A percentile compares a stretch with the other conserved stretches of the same genome.
phyloP scores from a whole-genome alignment of 2,888 invertebrate genomes.

The Leptopilina syphax region DNA sequence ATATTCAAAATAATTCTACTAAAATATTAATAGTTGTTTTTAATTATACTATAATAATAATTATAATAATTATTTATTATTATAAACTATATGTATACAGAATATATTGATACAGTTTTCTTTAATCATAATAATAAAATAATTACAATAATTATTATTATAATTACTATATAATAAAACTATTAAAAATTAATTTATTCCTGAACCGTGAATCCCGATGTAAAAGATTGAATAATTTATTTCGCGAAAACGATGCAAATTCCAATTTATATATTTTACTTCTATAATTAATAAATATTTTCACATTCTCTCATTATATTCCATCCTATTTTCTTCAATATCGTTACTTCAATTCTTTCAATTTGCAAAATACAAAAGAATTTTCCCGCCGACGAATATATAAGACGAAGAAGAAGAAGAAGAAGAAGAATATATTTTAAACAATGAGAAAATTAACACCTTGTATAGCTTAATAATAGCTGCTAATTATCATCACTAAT shows the following conservation, averaged over 20 bases:
- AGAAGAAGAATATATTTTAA: constrained; percentile 2
- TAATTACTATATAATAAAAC: too few species aligned
- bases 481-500: constrained; percentile 17
- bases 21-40: too few species aligned
- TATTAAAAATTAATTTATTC: too few species aligned
- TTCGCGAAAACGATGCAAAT: neutral
- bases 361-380: constrained; percentile 17
- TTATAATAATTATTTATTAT: too few species aligned
- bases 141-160: too few species aligned
- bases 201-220: too few species aligned
- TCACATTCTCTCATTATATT: constrained; percentile 10
- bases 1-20: too few species aligned
- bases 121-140: too few species aligned
- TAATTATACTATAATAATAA: too few species aligned
- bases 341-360: constrained; percentile 6
- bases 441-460: constrained; percentile 17
- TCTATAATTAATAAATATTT: constrained; percentile 6
- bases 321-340: neutral
- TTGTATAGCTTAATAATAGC: constrained; percentile 9
- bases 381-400: neutral
- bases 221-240: neutral
- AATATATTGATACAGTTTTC: too few species aligned
- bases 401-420: neutral
- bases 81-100: too few species aligned
- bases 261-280: neutral